Base-by-base conservation (phyloP, 1,140 invertebrate genomes). In the Cyphomyrmex costatus region DNA sequence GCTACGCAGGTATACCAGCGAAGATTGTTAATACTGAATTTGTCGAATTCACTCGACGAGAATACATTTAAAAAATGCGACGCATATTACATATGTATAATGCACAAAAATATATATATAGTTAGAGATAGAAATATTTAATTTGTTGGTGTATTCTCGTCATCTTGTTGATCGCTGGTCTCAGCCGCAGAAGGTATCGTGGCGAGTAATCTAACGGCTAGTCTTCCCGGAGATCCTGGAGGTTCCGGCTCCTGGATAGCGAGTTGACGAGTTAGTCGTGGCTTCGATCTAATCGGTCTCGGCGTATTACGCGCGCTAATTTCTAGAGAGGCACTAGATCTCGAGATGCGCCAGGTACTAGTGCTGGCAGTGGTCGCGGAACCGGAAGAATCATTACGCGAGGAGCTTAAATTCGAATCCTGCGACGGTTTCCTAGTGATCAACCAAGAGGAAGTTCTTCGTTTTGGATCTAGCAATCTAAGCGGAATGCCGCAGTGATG, bases 381-480 rank as follows among this genome's bases (percentile, higher is more conserved):
- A 1, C 97, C 98, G 0, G 98, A 98, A 0, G 98, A 98, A 94
- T 99, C 98, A 93, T 98, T 98, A 16, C 98, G 95, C 1, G 97
- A 98, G 89, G 97, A 98, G 61, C 97, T 98, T 70, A 98, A 93
- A 93, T 98, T 98, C 0, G 98, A 98, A 92, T 98, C 98, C 93
- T 98, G 98, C 0, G 98, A 98, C 0, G 98, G 98, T 94, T 98
- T 98, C 24, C 98, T 95, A 0, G 98, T 98, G 5, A 98, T 97
- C 27, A 98, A 95, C 98, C 98, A 98, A 0, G 98, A 98, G 0
- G 98, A 97, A 4, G 97, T 96, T 77, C 97, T 95, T 33, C 97
- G 95, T 90, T 97, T 97, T 0, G 97, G 97, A 90, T 98, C 97
- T 16, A 98, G 93, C 36, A 97, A 91, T 85, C 97, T 95, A 60